Conservation (phyloP, 2,113 vertebrate genomes). For the Callaeas wilsoni region DNA sequence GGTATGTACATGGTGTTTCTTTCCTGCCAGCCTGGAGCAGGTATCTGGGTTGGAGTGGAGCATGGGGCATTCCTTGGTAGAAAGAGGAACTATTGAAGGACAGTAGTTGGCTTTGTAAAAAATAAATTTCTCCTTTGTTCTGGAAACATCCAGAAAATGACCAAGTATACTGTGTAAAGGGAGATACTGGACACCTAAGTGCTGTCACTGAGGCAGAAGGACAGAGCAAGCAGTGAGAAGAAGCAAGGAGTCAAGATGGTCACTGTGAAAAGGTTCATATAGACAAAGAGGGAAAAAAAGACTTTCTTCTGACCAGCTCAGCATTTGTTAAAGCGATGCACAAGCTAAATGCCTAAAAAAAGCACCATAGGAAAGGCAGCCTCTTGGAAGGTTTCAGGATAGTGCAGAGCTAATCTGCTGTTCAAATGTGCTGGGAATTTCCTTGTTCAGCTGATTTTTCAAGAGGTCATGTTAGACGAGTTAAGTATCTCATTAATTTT, state of each 20-base stretch:
- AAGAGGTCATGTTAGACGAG: neutral
- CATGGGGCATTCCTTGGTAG: neutral
- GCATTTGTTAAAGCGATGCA: neutral
- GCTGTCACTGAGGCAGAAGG: neutral
- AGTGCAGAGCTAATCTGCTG: neutral
- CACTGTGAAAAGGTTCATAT: neutral
- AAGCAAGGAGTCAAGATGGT: neutral
- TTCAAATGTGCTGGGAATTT: neutral
- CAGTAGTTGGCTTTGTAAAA: neutral
- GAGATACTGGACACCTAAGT: neutral
- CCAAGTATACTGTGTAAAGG: neutral
- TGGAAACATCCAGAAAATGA: neutral
- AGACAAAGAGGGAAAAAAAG: neutral
- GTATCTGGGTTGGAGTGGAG: neutral
- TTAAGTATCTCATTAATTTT: neutral
- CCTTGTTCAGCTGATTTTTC: neutral
- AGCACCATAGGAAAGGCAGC: neutral
- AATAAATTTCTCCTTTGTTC: neutral
- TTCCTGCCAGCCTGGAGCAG: neutral
- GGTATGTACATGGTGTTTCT: conserved; percentile 61
- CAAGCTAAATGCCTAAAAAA: neutral
- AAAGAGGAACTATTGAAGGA: neutral
- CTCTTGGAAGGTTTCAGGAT: neutral
- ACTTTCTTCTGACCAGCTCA: neutral
- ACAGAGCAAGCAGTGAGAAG: neutral